Conservation (phyloP, 2,888 invertebrate species). For the Serripes groenlandicus region DNA sequence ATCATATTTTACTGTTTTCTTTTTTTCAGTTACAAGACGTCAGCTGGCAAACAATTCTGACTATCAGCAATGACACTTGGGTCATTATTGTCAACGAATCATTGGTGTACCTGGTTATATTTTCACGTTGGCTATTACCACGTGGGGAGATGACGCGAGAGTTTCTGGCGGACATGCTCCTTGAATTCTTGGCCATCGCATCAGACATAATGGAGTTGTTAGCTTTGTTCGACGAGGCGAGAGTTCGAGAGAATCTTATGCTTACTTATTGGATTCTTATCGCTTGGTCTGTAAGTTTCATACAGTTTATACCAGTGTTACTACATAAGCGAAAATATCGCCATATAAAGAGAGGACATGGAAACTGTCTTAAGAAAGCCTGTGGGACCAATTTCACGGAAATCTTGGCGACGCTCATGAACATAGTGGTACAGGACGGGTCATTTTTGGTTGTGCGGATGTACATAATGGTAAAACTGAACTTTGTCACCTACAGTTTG, state of each 20-base stretch:
- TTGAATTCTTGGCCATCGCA: slow-evolving; percentile 83
- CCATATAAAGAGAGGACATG: neutral
- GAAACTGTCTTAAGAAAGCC: neutral
- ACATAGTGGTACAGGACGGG: slow-evolving; percentile 68
- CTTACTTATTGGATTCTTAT: slow-evolving; percentile 77
- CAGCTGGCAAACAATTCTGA: slow-evolving; percentile 5
- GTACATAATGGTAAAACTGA: slow-evolving; percentile 93
- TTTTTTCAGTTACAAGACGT: slow-evolving; percentile 12
- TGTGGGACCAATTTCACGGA: slow-evolving; percentile 31
- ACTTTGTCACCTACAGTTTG: slow-evolving; percentile 83
- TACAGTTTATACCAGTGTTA: slow-evolving; percentile 82
- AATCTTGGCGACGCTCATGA: slow-evolving; percentile 27
- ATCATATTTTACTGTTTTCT: neutral
- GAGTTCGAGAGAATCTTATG: slow-evolving; percentile 74
- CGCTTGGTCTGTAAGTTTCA: slow-evolving; percentile 80
- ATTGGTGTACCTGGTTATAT: slow-evolving; percentile 47
- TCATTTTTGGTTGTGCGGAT: slow-evolving; percentile 86
- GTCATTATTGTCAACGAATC: slow-evolving; percentile 59
- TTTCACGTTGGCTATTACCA: slow-evolving; percentile 57
- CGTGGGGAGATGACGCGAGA: slow-evolving; percentile 75
- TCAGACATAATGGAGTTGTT: slow-evolving; percentile 74
- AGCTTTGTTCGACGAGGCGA: slow-evolving; percentile 67
- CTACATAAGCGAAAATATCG: slow-evolving; percentile 27
- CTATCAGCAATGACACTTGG: slow-evolving; percentile 48
- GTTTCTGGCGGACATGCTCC: slow-evolving; percentile 78